phyloP scores from a whole-genome alignment of 2,113 vertebrate genomes.

The Cephalopterus ornatus region DNA sequence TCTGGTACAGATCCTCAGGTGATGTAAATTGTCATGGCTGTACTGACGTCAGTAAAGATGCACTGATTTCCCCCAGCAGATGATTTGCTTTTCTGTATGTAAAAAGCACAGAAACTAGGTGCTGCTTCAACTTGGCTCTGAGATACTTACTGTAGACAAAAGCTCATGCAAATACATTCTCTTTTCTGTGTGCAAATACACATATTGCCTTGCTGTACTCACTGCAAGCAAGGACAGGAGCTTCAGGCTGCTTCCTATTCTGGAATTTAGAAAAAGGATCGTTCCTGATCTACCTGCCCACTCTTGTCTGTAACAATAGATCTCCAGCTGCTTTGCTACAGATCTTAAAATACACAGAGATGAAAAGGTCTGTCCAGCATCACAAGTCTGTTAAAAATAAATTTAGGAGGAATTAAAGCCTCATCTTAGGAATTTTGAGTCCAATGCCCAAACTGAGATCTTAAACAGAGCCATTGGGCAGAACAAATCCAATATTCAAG shows the following conservation, averaged over 20 bases:
- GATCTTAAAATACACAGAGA: slow-evolving; percentile 1
- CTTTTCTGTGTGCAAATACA: neutral
- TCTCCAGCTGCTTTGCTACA: neutral
- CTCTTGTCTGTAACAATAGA: neutral
- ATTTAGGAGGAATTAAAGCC: neutral
- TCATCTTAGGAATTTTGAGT: neutral
- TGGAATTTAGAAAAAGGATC: neutral
- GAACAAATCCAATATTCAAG: neutral
- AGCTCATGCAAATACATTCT: neutral
- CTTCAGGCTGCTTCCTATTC: neutral
- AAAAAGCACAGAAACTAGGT: slow-evolving; percentile 4
- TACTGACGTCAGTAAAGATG: slow-evolving; percentile 10
- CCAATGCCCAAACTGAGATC: neutral
- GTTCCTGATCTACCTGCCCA: neutral
- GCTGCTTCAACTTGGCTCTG: neutral
- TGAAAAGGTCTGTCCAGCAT: slow-evolving; percentile 9
- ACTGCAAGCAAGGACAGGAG: neutral
- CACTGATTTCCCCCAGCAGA: slow-evolving; percentile 8
- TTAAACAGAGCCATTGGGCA: neutral
- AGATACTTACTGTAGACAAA: neutral
- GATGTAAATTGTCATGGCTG: slow-evolving; percentile 9
- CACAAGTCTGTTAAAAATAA: slow-evolving; percentile 9
- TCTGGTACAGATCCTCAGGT: slow-evolving; percentile 24
- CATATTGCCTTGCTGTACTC: neutral
- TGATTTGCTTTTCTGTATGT: neutral